Evolutionary conservation across 2,888 invertebrate genomes (phyloP).

Genomic region (Heteropelma amictum): DNA sequence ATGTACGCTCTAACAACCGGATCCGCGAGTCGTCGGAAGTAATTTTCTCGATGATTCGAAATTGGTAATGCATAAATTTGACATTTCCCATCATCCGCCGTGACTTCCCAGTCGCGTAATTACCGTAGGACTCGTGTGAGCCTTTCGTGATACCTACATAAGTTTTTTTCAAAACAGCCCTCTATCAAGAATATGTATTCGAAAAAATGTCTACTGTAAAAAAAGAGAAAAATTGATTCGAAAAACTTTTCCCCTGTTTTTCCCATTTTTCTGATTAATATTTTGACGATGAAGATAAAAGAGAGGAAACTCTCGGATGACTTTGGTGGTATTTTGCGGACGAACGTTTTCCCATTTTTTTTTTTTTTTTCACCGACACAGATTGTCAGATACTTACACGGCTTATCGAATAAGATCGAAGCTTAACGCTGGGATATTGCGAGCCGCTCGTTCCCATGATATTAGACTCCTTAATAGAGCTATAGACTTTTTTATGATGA

Average conservation of each 20-base stretch:
- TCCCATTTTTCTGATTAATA: background rate
- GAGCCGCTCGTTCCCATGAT: slow-evolving; percentile 26
- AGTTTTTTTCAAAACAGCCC: background rate
- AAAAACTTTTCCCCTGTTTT: background rate
- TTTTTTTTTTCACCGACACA: background rate
- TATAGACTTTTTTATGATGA: slow-evolving; percentile 23
- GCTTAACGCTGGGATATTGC: slow-evolving; percentile 7
- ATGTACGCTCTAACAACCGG: too few relatives aligned
- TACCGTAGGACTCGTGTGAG: background rate
- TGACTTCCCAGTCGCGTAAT: background rate
- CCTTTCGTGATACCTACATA: background rate
- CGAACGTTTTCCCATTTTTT: background rate
- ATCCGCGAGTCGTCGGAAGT: slow-evolving; percentile 5
- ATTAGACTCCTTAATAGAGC: slow-evolving; percentile 9
- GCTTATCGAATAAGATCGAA: background rate
- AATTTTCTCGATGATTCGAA: slow-evolving; percentile 18
- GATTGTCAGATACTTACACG: slow-evolving; percentile 1
- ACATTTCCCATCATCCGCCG: slow-evolving; percentile 3
- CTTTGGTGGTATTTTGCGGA: background rate
- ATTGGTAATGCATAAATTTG: slow-evolving; percentile 14
- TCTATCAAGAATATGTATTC: background rate
- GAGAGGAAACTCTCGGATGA: too few relatives aligned
- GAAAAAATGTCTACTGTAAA: background rate
- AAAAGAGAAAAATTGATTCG: too few relatives aligned
- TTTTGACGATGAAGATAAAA: background rate